Conservation (phyloP, 2,113 vertebrate genomes). For the Struthidea cinerea region DNA sequence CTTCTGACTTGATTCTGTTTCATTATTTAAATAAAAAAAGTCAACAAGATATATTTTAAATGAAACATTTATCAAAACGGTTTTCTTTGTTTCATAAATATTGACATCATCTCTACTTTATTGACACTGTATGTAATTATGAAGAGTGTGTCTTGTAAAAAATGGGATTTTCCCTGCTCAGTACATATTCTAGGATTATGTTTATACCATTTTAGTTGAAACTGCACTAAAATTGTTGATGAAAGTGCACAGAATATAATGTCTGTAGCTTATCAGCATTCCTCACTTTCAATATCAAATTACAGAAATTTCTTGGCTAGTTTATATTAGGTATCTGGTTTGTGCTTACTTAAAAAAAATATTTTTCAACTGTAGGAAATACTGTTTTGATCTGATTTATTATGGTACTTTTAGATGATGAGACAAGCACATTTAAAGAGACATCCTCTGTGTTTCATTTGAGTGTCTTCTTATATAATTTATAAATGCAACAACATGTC, state of each 20-base stretch:
- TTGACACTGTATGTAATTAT: not conserved
- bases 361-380: not conserved
- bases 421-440: not conserved
- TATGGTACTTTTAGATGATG: not conserved
- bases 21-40: not conserved
- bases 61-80: not conserved
- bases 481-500: not conserved
- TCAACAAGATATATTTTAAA: not conserved
- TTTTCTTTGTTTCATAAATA: not conserved
- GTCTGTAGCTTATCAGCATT: not conserved
- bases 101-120: not conserved
- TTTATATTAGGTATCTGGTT: slow-evolving; percentile 27
- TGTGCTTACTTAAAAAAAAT: not conserved
- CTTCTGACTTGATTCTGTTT: not conserved
- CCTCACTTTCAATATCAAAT: not conserved
- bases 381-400: slow-evolving; percentile 13
- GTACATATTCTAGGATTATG: not conserved
- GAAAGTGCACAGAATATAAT: not conserved
- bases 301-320: not conserved
- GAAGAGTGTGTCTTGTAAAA: not conserved
- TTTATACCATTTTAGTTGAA: not conserved
- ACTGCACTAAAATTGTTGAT: not conserved
- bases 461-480: not conserved
- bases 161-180: not conserved
- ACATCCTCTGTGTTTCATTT: not conserved